These are phyloP conservation scores for Pedicia rivosa DNA, from an alignment of 2,888 invertebrate species.

Conservation along the genomic window DNA sequence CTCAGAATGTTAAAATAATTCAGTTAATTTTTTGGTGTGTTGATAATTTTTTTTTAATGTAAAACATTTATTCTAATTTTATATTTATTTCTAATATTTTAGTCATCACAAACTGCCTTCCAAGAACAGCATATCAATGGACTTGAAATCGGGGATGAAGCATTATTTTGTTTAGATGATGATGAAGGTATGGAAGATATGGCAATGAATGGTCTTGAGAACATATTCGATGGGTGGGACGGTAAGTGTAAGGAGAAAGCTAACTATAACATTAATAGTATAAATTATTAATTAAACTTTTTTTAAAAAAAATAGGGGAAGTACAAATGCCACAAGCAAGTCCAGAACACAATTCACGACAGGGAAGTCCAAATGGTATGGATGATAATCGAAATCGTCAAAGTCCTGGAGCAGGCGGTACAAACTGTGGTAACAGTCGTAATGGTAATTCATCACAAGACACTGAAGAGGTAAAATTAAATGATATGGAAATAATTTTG, in stretches of 20 bases:
- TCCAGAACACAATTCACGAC: slow-evolving; percentile 35
- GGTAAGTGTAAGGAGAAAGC: slow-evolving; percentile 18
- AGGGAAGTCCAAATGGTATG: slow-evolving; percentile 37
- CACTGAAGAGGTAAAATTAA: slow-evolving; percentile 26
- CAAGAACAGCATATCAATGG: slow-evolving; percentile 49
- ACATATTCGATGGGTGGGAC: slow-evolving; percentile 58
- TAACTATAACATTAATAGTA: not conserved
- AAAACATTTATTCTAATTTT: no score
- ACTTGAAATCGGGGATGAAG: slow-evolving; percentile 48
- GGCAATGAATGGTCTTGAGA: slow-evolving; percentile 57
- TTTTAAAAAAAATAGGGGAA: slow-evolving; percentile 10
- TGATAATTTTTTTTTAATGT: no score
- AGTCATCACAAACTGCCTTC: slow-evolving; percentile 58
- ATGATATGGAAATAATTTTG: no score
- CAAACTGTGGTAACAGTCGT: slow-evolving; percentile 27
- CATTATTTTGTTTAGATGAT: slow-evolving; percentile 43
- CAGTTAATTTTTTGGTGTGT: no score
- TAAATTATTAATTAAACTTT: not conserved
- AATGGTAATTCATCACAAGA: slow-evolving; percentile 22
- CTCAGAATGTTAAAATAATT: no score
- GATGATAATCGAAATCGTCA: slow-evolving; percentile 32
- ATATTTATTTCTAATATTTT: slow-evolving; percentile 13
- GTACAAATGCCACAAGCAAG: slow-evolving; percentile 35
- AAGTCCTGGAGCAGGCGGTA: slow-evolving; percentile 34
- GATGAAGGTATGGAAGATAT: slow-evolving; percentile 42